Evolutionary conservation across 2,888 invertebrate species (phyloP), one percentile per base, ranked within the genome.

Genomic region (Pristionchus japonicus): DNA sequence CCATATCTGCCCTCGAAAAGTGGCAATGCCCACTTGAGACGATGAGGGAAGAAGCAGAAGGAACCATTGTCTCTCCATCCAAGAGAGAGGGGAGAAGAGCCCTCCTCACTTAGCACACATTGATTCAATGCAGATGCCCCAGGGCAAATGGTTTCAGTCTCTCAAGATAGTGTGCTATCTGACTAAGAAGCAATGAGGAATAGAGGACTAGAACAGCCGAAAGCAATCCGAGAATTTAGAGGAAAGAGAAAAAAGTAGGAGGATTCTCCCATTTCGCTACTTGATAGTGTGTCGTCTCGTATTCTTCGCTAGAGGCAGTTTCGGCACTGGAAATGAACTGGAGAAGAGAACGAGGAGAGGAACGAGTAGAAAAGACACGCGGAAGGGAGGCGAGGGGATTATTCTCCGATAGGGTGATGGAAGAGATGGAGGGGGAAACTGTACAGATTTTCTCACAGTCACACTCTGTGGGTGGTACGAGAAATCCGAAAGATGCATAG

Each of bases 91-190:
- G n/a, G 57, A 57, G 57, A 47, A 77, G 77, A 27, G 77, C 43
- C 67, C 27, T 7, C 17, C 77, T 47, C 77, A 57, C 37, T 77
- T 77, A 47, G 77, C 77, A 47, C 43, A 77, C 77, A 34, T 27
- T 77, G 77, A 77, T 77, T 77, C 77, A 77, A 77, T 77, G 20
- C 77, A 77, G 77, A 77, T 77, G 77, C 43, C 77, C 77, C n/a
- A 6, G 64, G 11, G 64, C 13, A 64, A 0, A 23, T 64, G 23
- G 17, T 17, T 23, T 3, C 52, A 52, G 52, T 20, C 23, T 52
- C 52, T 17, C 11, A n/a, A n/a, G n/a, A n/a, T n/a, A n/a, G n/a
- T n/a, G n/a, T n/a, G n/a, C n/a, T n/a, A n/a, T n/a, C n/a, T n/a
- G n/a, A n/a, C n/a, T n/a, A n/a, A n/a, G n/a, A n/a, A n/a, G n/a